Conservation (phyloP, 2,113 vertebrate species). For the Rhea americana region DNA sequence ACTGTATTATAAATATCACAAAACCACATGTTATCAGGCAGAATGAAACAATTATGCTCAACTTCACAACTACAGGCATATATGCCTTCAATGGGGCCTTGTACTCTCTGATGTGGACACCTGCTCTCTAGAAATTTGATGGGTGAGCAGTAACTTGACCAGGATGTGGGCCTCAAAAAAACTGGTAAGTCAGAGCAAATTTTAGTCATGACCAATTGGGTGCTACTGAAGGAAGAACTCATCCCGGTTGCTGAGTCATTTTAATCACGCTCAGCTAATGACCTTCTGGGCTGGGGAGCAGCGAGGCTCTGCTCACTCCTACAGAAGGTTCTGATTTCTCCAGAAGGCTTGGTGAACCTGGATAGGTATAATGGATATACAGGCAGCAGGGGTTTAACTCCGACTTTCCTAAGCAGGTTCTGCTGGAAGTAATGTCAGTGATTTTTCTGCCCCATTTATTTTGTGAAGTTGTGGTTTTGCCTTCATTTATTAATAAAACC, state of each 20-base stretch:
- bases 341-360: background rate
- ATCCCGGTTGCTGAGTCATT: background rate
- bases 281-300: background rate
- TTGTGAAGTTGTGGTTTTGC: background rate
- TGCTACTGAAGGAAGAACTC: constrained; percentile 31
- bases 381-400: background rate
- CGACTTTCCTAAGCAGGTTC: background rate
- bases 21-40: constrained; percentile 66
- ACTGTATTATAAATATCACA: constrained; percentile 56
- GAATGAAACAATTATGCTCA: constrained; percentile 60
- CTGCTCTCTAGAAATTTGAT: constrained; percentile 46
- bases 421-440: background rate
- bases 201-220: constrained; percentile 21
- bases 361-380: background rate
- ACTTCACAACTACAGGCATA: constrained; percentile 26
- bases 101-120: constrained; percentile 59
- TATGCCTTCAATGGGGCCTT: constrained; percentile 9
- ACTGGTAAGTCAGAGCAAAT: background rate
- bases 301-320: background rate
- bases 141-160: constrained; percentile 38
- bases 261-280: constrained; percentile 13
- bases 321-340: constrained; percentile 17
- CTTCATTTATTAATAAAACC: background rate
- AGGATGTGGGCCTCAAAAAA: constrained; percentile 34
- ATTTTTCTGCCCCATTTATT: constrained; percentile 29